Evolutionary conservation across 2,113 vertebrate species (phyloP), one percentile per base, ranked within the genome.

Genomic region (Echinops telfairi): DNA sequence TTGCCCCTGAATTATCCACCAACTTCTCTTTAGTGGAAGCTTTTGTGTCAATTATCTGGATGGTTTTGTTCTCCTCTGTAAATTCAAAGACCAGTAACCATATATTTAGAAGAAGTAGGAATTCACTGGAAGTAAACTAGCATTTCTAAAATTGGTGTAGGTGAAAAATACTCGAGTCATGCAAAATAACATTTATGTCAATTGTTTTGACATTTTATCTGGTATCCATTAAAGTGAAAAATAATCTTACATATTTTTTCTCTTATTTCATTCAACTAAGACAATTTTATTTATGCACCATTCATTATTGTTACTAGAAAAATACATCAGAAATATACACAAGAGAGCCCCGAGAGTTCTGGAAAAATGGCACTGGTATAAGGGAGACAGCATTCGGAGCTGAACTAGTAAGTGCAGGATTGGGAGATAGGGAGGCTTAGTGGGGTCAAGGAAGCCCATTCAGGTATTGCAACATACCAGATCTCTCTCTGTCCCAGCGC

Each of bases 141-240:
- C 62, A 88, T 76, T 53, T 53, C 47, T 53, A 53, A 94, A 11
- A 58, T 83, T 88, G 68, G 71, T 73, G 6, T 7, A 85, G 23
- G 2, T 62, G 57, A 36, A 90, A 47, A 93, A 83, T 70, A 71
- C 43, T 15, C 68, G 4, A n/a, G 17, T 2, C 29, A 93, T 40
- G 22, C 57, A 82, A 22, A 22, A 31, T 71, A 77, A 82, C 38
- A 76, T 66, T 79, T 70, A 90, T 38, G 64, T 22, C 79, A 88
- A 75, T 79, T 86, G 58, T 58, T 93, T 68, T 66, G 58, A 43
- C 27, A 86, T 93, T 95, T 91, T 73, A 23, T 83, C 85, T 93
- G 92, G 7, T 22, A 90, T 33, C 15, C 27, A 57, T 53, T 57
- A 96, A 85, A 16, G 7, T 5, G 4, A 82, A 92, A 53, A 62